Conservation (phyloP, 2,888 invertebrate genomes). For the Leucoma salicis region DNA sequence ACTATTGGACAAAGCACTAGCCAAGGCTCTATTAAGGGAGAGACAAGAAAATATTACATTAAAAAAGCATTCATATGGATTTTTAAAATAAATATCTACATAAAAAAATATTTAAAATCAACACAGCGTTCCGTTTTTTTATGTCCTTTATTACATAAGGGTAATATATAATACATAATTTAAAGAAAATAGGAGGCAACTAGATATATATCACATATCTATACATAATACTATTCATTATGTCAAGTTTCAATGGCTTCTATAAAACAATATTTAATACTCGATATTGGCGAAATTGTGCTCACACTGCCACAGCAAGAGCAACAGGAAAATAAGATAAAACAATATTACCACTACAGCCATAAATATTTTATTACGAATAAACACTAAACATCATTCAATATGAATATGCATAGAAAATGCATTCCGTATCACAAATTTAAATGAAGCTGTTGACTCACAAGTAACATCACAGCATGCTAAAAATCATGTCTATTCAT, state of each 20-base stretch:
- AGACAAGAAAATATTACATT: slow-evolving; percentile 50
- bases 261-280: no score
- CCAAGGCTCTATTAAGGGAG: slow-evolving; percentile 84
- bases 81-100: slow-evolving; percentile 69
- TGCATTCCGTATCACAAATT: no score
- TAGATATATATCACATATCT: slow-evolving; percentile 1
- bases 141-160: slow-evolving; percentile 44
- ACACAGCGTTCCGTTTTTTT: slow-evolving; percentile 20
- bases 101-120: slow-evolving; percentile 14
- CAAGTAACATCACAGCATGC: no score
- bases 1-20: slow-evolving; percentile 85
- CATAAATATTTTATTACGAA: no score
- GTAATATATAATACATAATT: background rate
- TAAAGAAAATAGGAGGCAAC: slow-evolving; percentile 2
- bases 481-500: no score
- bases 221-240: slow-evolving; percentile 27
- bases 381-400: no score
- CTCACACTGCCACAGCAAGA: no score
- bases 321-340: no score
- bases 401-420: no score
- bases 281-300: no score
- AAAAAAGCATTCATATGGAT: slow-evolving; percentile 79
- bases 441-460: no score
- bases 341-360: no score
- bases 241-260: slow-evolving; percentile 38